These are phyloP conservation scores for Patella ulyssiponensis DNA, from an alignment of 2,888 invertebrate species.

Conservation along the genomic window DNA sequence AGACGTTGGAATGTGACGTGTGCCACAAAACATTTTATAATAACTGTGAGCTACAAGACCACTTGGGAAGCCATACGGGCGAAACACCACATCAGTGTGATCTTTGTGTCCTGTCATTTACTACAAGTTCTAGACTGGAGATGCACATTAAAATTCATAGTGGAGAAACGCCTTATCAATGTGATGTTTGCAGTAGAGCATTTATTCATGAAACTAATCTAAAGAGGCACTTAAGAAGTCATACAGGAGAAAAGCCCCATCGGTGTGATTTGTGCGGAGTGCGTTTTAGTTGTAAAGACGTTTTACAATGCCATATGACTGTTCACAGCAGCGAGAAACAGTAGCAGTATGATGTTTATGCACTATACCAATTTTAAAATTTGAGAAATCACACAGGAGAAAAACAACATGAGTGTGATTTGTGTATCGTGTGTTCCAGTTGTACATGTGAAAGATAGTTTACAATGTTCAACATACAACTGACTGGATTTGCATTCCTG, in stretches of 20 bases:
- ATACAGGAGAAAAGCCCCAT: neutral
- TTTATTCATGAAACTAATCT: neutral
- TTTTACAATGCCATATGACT: no score
- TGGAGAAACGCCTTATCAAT: neutral
- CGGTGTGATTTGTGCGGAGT: neutral
- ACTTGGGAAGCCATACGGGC: neutral
- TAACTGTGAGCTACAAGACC: neutral
- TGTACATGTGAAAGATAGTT: slow-evolving; percentile 4
- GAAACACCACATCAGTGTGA: neutral
- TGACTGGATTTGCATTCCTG: no score
- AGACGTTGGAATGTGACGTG: neutral
- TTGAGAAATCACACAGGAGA: neutral
- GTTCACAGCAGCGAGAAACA: neutral
- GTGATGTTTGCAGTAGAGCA: neutral
- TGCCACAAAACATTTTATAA: neutral
- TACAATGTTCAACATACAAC: neutral
- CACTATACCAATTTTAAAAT: neutral
- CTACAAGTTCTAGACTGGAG: neutral
- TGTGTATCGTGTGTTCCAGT: neutral
- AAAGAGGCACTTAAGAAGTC: neutral
- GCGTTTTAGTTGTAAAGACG: neutral
- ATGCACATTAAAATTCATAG: neutral
- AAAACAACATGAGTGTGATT: neutral
- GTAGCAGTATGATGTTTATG: neutral
- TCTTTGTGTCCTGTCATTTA: neutral